These are phyloP conservation scores for Charina bottae DNA, from an alignment of 2,113 vertebrate species.

Conservation along the genomic window DNA sequence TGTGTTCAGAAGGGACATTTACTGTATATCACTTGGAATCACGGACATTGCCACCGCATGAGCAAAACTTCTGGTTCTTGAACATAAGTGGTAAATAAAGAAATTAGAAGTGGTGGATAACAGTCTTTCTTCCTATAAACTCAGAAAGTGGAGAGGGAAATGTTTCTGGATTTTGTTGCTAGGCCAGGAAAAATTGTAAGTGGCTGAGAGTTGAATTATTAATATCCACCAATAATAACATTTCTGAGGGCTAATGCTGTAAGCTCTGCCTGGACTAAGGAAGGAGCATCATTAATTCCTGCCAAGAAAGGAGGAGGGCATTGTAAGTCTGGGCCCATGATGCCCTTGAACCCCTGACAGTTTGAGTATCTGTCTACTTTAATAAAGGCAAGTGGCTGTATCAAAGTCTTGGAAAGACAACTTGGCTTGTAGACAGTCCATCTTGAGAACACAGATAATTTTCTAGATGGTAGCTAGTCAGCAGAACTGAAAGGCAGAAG, in stretches of 20 bases:
- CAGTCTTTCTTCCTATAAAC: neutral
- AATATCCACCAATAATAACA: neutral
- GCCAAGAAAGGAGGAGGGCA: neutral
- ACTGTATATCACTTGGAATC: fast-evolving
- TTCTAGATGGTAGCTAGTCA: neutral
- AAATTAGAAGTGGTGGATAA: neutral
- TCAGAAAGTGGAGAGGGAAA: neutral
- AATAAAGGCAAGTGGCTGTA: neutral
- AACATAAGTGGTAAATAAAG: neutral
- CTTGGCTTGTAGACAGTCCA: neutral
- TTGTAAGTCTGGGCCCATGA: neutral
- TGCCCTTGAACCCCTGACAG: neutral
- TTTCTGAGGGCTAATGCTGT: neutral
- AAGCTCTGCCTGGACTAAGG: neutral
- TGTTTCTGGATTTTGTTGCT: neutral
- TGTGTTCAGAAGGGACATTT: neutral
- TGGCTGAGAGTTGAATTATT: neutral
- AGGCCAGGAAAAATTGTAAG: neutral
- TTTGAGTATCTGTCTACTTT: neutral
- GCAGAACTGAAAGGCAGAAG: neutral
- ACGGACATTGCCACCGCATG: neutral
- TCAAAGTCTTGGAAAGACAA: neutral
- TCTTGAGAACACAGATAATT: neutral
- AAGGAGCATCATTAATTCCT: neutral
- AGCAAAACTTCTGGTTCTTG: neutral